These are phyloP conservation scores for Lutjanus campechanus DNA, from an alignment of 2,797 vertebrate genomes.

Conservation along the genomic window DNA sequence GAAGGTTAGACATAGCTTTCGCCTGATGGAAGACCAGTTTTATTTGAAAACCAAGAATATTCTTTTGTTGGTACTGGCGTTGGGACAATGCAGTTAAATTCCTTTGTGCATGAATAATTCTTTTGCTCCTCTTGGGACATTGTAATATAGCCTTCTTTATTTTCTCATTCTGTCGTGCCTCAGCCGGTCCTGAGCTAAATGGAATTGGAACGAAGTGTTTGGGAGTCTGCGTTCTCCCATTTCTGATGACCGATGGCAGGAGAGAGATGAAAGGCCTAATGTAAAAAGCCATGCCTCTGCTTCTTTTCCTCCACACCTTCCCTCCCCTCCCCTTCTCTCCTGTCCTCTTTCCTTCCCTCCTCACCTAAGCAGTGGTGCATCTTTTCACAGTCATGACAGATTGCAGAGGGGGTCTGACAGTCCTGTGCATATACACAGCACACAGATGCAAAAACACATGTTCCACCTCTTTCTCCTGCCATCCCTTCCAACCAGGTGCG, in stretches of 20 bases:
- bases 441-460: constrained; percentile 41
- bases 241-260: constrained; percentile 77
- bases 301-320: constrained; percentile 33
- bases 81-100: constrained; percentile 66
- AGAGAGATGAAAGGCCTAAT: constrained; percentile 76
- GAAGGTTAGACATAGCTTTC: constrained; percentile 54
- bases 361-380: constrained; percentile 57
- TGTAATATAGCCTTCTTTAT: constrained; percentile 58
- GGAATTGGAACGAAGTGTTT: constrained; percentile 65
- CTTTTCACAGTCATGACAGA: constrained; percentile 59
- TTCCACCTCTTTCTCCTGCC: constrained; percentile 26
- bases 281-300: constrained; percentile 66
- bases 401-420: constrained; percentile 32
- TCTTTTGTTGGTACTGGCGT: constrained; percentile 62
- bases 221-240: constrained; percentile 64
- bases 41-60: constrained; percentile 63
- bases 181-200: constrained; percentile 55
- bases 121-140: constrained; percentile 53
- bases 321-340: constrained; percentile 16
- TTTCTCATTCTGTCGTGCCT: constrained; percentile 51
- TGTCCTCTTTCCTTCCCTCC: constrained; percentile 20
- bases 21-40: constrained; percentile 46
- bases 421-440: constrained; percentile 34
- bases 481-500: neutral
- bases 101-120: constrained; percentile 69